phyloP scores from a whole-genome alignment of 2,113 vertebrate genomes.

The Spea multiplicata region DNA sequence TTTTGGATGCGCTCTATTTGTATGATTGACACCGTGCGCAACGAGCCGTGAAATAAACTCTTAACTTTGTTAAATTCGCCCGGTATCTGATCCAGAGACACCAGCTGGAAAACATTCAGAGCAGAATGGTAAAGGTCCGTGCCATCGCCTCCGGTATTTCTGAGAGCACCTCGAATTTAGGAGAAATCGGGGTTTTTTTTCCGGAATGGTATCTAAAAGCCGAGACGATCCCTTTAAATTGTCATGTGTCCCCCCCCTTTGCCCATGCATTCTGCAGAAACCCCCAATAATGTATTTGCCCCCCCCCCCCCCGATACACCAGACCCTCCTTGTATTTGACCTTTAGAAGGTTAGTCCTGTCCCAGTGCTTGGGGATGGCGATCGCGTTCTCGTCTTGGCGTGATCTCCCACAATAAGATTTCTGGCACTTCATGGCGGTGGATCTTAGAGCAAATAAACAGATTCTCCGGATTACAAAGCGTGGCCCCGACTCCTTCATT shows the following conservation, averaged over 20 bases:
- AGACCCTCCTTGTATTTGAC: background rate
- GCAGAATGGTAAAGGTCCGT: background rate
- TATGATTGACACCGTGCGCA: slow-evolving; percentile 63
- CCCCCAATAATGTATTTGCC: no score
- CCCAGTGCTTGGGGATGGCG: background rate
- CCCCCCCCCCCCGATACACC: no score
- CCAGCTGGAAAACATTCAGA: slow-evolving; percentile 58
- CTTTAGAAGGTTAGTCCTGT: background rate
- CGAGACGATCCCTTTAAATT: background rate
- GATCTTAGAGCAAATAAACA: no score
- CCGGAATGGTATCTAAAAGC: background rate
- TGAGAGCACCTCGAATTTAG: no score
- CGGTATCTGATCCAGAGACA: slow-evolving; percentile 59
- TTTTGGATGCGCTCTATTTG: slow-evolving; percentile 79
- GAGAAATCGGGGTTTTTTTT: no score
- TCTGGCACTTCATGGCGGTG: no score
- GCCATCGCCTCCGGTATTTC: no score
- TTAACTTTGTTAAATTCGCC: slow-evolving; percentile 65
- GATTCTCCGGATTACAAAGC: no score
- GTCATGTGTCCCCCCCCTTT: background rate
- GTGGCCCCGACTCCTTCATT: no score
- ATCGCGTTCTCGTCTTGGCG: background rate
- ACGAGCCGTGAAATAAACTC: slow-evolving; percentile 67
- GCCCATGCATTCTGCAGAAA: background rate
- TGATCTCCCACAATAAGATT: no score